Evolutionary conservation across 2,113 vertebrate species (phyloP).

Genomic region (Hypanus sabinus): DNA sequence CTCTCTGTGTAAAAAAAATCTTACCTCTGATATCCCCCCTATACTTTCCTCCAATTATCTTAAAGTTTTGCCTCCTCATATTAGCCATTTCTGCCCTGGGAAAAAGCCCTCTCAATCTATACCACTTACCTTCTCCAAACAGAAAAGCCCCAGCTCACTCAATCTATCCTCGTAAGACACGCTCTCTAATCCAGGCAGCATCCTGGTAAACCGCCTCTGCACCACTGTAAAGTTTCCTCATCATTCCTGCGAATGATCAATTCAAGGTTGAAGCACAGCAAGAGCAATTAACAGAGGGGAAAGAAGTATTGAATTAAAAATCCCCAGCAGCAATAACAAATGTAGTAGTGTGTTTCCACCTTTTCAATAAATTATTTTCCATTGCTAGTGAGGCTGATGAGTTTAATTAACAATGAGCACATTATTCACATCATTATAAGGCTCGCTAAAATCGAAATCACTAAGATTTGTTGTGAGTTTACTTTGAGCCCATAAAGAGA

Average conservation of each 20-base stretch:
- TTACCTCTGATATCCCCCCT: too few relatives aligned
- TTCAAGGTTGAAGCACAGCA: neutral
- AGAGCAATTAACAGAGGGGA: neutral
- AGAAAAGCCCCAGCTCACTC: too few relatives aligned
- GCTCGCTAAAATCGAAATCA: neutral
- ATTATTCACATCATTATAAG: neutral
- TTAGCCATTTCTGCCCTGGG: too few relatives aligned
- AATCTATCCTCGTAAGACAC: too few relatives aligned
- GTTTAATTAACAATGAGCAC: neutral
- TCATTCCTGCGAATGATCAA: neutral
- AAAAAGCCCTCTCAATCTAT: too few relatives aligned
- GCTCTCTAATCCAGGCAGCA: too few relatives aligned
- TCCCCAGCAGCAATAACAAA: neutral
- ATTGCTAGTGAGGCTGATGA: neutral
- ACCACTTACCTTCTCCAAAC: too few relatives aligned
- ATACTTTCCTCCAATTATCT: too few relatives aligned
- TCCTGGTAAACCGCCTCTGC: too few relatives aligned
- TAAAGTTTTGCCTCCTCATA: too few relatives aligned
- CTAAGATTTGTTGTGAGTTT: neutral
- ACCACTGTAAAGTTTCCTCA: too few relatives aligned
- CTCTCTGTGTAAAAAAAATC: too few relatives aligned
- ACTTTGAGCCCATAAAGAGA: neutral
- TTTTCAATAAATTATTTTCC: neutral
- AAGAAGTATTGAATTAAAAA: neutral
- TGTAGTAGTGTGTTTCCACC: neutral